Conservation (phyloP, 92 coral and sea anemone species). For the Scolanthus callimorphus region DNA sequence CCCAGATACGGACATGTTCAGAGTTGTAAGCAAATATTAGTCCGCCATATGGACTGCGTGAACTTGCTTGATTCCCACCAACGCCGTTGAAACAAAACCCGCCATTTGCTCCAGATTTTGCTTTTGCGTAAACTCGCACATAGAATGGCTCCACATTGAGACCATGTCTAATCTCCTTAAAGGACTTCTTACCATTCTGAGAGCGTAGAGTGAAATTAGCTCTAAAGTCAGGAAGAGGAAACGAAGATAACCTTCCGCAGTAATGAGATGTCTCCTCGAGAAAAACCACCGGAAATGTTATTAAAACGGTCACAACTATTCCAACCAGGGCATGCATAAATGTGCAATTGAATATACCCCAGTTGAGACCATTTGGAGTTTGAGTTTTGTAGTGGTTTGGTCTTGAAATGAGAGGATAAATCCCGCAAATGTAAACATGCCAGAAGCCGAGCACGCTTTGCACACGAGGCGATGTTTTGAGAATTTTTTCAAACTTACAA, state of each 20-base stretch:
- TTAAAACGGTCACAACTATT: slow-evolving; percentile 15
- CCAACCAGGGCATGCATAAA: slow-evolving; percentile 31
- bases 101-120: slow-evolving; percentile 41
- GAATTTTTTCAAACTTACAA: too few species aligned
- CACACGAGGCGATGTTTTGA: too few species aligned
- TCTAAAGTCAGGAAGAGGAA: slow-evolving; percentile 84
- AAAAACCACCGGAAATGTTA: slow-evolving; percentile 10
- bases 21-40: slow-evolving; percentile 89
- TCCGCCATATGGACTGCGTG: slow-evolving; percentile 76
- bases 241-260: slow-evolving; percentile 66
- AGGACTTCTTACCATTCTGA: slow-evolving; percentile 70
- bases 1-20: slow-evolving; percentile 85
- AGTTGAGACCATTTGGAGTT: not conserved
- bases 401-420: not conserved
- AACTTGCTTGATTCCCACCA: slow-evolving; percentile 83
- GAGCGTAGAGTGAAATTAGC: slow-evolving; percentile 72
- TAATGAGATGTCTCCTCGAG: slow-evolving; percentile 24
- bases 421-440: too few species aligned
- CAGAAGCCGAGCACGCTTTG: too few species aligned
- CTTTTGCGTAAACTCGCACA: slow-evolving; percentile 91
- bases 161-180: slow-evolving; percentile 84
- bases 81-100: slow-evolving; percentile 86
- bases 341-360: not conserved
- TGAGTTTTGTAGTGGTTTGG: not conserved
- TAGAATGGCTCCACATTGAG: slow-evolving; percentile 75